Evolutionary conservation across 2,797 vertebrate species (phyloP).

Genomic region (Dermochelys coriacea): DNA sequence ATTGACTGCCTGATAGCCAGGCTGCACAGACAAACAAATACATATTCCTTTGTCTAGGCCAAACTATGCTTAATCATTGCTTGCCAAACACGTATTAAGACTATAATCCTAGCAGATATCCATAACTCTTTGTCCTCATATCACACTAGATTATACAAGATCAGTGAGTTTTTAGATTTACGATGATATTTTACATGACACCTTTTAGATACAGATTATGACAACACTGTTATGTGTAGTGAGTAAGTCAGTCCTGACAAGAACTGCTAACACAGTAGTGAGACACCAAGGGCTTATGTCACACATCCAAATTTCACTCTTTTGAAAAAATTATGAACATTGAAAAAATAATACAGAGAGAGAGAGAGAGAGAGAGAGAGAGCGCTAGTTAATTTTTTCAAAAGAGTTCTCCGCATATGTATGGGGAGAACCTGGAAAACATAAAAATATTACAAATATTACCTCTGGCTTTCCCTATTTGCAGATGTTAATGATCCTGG

Average conservation of each 20-base stretch:
- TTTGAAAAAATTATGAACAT: not conserved
- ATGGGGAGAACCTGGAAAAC: not conserved
- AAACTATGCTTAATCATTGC: not conserved
- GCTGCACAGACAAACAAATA: not conserved
- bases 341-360: too few relatives aligned
- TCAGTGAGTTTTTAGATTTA: not conserved
- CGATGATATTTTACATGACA: not conserved
- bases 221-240: not conserved
- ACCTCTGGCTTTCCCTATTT: not conserved
- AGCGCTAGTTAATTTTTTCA: too few relatives aligned
- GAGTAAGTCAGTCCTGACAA: not conserved
- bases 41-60: not conserved
- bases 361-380: too few relatives aligned
- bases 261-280: not conserved
- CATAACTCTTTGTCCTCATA: not conserved
- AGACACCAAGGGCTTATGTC: not conserved
- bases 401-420: not conserved
- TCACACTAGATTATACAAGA: not conserved
- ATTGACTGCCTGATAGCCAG: not conserved
- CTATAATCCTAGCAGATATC: not conserved
- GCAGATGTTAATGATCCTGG: not conserved
- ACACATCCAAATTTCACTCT: not conserved
- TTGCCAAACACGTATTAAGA: not conserved
- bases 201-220: not conserved
- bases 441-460: not conserved